A percentile compares a stretch with the other conserved stretches of the same genome.
phyloP scores from a whole-genome alignment of 2,113 vertebrate genomes.

The Chitala chitala region DNA sequence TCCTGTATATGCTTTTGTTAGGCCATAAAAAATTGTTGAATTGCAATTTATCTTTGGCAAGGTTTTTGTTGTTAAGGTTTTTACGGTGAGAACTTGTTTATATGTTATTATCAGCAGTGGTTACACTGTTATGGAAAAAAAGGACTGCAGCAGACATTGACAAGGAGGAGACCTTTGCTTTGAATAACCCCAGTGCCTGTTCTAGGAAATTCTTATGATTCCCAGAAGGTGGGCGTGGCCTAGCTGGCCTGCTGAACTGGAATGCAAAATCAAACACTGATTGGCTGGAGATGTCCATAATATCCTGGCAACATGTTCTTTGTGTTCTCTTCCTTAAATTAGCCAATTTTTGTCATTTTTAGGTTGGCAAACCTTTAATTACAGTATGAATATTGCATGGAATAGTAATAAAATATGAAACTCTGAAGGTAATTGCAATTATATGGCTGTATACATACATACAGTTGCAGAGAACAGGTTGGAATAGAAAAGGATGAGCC shows the following conservation, averaged over 20 bases:
- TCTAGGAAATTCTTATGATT: conserved; percentile 44
- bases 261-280: conserved; percentile 48
- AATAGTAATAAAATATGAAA: too few species aligned
- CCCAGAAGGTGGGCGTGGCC: conserved; percentile 46
- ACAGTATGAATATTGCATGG: too few species aligned
- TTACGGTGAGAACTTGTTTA: neutral
- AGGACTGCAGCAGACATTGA: too few species aligned
- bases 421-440: too few species aligned
- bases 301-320: conserved; percentile 50
- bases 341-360: too few species aligned
- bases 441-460: too few species aligned
- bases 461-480: too few species aligned
- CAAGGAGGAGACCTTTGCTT: conserved; percentile 4
- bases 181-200: conserved; percentile 36
- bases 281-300: conserved; percentile 48
- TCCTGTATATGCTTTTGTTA: conserved; percentile 1
- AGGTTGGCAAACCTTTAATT: too few species aligned
- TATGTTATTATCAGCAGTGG: neutral
- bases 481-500: too few species aligned
- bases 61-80: neutral
- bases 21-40: conserved; percentile 1
- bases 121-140: neutral
- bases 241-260: conserved; percentile 41
- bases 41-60: conserved; percentile 7
- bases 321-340: too few species aligned